Evolutionary conservation across 2,113 vertebrate genomes (phyloP).

Genomic region (Macroglossus sobrinus): DNA sequence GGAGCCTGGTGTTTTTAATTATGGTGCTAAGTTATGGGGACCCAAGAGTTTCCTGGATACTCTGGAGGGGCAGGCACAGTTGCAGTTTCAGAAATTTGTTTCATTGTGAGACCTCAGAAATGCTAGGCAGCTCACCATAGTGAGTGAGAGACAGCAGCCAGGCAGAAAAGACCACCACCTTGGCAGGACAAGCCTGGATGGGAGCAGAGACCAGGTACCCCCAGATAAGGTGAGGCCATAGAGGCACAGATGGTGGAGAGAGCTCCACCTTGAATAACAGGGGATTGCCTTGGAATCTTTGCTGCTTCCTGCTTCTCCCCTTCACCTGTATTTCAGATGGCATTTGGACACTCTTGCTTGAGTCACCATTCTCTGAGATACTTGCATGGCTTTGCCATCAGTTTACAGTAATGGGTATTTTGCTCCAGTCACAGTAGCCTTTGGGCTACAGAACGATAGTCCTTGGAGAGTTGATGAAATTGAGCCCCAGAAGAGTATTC

Average conservation of each 20-base stretch:
- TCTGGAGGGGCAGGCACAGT: background rate
- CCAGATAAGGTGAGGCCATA: background rate
- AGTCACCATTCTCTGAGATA: background rate
- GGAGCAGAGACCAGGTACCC: background rate
- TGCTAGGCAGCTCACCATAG: background rate
- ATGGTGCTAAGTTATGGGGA: background rate
- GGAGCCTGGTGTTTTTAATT: background rate
- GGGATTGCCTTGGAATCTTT: background rate
- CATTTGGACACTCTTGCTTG: background rate
- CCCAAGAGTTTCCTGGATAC: background rate
- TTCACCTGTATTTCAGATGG: background rate
- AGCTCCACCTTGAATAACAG: background rate
- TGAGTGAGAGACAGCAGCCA: background rate
- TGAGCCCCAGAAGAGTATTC: background rate
- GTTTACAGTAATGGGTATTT: background rate
- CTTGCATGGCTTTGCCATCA: background rate
- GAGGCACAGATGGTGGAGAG: background rate
- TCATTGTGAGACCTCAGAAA: background rate
- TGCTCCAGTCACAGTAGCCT: background rate
- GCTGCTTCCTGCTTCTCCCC: background rate
- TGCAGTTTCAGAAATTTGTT: background rate
- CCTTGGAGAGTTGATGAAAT: background rate
- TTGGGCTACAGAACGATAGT: background rate
- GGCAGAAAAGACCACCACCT: background rate
- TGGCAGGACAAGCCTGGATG: background rate